Conservation (phyloP, 1,140 invertebrate species). For the Lethocerus indicus region DNA sequence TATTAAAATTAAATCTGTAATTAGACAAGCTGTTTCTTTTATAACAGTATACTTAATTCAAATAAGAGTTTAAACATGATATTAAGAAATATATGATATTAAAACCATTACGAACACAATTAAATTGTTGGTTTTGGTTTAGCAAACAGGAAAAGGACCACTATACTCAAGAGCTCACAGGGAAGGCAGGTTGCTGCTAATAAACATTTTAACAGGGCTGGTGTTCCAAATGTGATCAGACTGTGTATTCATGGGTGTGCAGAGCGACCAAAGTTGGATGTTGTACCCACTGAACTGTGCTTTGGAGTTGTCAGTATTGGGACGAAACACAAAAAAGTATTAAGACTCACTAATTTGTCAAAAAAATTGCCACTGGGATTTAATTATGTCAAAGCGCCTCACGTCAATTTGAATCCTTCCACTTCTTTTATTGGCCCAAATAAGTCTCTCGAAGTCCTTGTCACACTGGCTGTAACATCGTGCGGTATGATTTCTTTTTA, state of each 20-base stretch:
- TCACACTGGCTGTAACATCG: neutral
- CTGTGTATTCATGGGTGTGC: constrained; percentile 1
- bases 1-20: too few relatives aligned
- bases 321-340: neutral
- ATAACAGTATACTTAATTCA: too few relatives aligned
- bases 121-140: too few relatives aligned
- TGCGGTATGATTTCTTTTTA: neutral
- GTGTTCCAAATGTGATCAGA: constrained; percentile 3
- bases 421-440: constrained; percentile 1
- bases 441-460: constrained; percentile 4
- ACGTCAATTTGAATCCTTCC: neutral
- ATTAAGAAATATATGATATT: too few relatives aligned
- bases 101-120: too few relatives aligned
- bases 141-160: too few relatives aligned
- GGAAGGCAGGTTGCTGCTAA: too few relatives aligned
- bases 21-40: too few relatives aligned
- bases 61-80: too few relatives aligned
- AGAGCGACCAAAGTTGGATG: neutral
- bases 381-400: neutral
- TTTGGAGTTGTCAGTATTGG: constrained; percentile 2
- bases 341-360: neutral
- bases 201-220: too few relatives aligned
- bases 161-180: too few relatives aligned
- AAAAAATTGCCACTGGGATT: constrained; percentile 2
- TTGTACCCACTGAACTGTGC: neutral